Base-by-base conservation (phyloP, 2,888 invertebrate genomes). In the Lordiphosa andalusiaca region DNA sequence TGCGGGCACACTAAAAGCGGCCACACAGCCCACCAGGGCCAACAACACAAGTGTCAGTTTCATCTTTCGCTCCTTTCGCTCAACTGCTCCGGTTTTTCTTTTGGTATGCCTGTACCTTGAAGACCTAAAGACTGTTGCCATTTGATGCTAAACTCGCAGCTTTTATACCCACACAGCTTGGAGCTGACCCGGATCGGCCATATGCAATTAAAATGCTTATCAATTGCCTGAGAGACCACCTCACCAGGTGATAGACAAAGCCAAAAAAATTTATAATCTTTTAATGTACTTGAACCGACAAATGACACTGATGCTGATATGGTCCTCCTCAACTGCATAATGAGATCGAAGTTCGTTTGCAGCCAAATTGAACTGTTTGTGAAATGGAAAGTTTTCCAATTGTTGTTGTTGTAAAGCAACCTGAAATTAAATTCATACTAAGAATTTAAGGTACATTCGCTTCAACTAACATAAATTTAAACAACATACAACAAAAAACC, bases 51-150 rank as follows among this genome's bases (percentile, higher is more conserved):
- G 53, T 30, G 84, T 81, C 67, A 87, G 53, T 71, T 88, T 88
- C 88, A 88, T 80, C 56, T 54, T 65, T 35, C 16, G 51, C 13
- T 52, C 40, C 39, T 10, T 42, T 48, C 49, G 48, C 37, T 53
- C 58, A 69, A 75, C 82, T 84, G 72, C 73, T 84, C 72, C 75
- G 80, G 81, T 57, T 75, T 30, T 30, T n/a, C n/a, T n/a, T 30
- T 76, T 73, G 74, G 61, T 70, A 65, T 75, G 62, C 72, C 58
- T 52, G 16, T 33, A 44, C 44, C 33, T 33, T 73, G 71, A 84
- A 84, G 62, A 71, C 86, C 86, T 77, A 84, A 86, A 86, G 85
- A 84, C 86, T 86, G 86, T 69, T 87, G 73, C 21, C 64, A 51
- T 48, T 16, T 13, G 16, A n/a, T 59, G 50, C 30, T 44, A 55